Conservation (phyloP, 1,140 invertebrate species). For the Gonatopus flavifemur region DNA sequence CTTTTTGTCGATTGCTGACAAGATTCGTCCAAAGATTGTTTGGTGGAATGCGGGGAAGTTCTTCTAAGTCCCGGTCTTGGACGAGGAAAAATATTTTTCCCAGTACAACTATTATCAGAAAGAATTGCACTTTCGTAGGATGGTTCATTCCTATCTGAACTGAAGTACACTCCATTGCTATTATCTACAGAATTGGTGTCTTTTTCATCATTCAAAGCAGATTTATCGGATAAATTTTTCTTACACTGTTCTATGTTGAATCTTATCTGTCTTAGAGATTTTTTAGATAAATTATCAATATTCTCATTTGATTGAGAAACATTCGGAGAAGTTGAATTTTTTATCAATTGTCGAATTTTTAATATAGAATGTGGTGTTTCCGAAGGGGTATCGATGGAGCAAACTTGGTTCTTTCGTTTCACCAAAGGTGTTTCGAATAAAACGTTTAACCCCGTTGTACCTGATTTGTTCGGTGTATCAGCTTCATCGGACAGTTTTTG, state of each 20-base stretch:
- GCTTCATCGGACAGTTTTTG: conserved; percentile 20
- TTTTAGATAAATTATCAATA: conserved; percentile 2
- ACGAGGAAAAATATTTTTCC: conserved; percentile 31
- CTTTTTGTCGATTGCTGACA: no score
- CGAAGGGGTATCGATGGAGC: background rate
- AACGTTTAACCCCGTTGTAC: conserved; percentile 6
- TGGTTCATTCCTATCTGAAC: conserved; percentile 16
- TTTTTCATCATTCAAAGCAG: no score
- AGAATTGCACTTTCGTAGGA: conserved; percentile 25
- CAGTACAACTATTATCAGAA: conserved; percentile 18
- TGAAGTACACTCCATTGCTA: conserved; percentile 9
- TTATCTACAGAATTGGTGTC: background rate
- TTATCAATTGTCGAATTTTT: conserved; percentile 49
- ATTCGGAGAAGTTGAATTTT: conserved; percentile 33
- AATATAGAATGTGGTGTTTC: conserved; percentile 53
- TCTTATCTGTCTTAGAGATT: conserved; percentile 34
- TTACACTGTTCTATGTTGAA: conserved; percentile 33
- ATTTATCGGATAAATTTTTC: background rate
- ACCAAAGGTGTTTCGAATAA: conserved; percentile 48
- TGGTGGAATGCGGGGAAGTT: conserved; percentile 18
- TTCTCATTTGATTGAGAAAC: background rate
- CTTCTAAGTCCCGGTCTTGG: conserved; percentile 43
- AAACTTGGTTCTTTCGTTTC: conserved; percentile 29
- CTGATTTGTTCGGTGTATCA: background rate
- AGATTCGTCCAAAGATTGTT: conserved; percentile 11